phyloP scores from a whole-genome alignment of 2,113 vertebrate species.

The human region DNA sequence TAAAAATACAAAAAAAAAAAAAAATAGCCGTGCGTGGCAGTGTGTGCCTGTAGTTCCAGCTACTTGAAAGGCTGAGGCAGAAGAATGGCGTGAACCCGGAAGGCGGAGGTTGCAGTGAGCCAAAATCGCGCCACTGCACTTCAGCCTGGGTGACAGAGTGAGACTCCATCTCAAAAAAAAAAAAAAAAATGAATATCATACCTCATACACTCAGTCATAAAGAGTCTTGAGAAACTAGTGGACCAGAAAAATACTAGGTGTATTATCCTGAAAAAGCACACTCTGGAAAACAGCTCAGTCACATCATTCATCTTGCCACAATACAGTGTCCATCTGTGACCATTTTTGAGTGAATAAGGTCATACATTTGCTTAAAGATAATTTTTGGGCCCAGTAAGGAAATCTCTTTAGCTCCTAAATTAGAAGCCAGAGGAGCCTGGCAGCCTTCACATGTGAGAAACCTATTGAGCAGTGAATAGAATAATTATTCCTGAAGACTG shows the following conservation, averaged over 20 bases:
- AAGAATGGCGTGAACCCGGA: too few species aligned
- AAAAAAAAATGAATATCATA: neutral
- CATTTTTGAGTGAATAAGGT: conserved; percentile 47
- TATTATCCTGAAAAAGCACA: conserved; percentile 18
- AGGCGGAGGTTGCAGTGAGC: too few species aligned
- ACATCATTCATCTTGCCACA: conserved; percentile 15
- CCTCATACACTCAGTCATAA: neutral
- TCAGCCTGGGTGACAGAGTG: too few species aligned
- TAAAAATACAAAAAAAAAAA: too few species aligned
- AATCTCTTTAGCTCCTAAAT: conserved; percentile 67
- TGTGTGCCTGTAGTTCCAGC: too few species aligned
- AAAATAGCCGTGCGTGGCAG: too few species aligned
- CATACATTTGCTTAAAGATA: conserved; percentile 53
- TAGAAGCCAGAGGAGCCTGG: conserved; percentile 55
- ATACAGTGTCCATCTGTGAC: neutral
- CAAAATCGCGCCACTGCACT: too few species aligned
- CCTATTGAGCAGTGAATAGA: conserved; percentile 61
- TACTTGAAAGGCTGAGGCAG: too few species aligned
- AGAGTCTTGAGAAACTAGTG: neutral
- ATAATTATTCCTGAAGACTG: conserved; percentile 59
- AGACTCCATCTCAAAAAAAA: too few species aligned
- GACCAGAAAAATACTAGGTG: neutral
- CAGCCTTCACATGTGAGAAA: conserved; percentile 54
- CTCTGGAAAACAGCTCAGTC: conserved; percentile 35
- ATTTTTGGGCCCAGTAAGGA: conserved; percentile 49